A percentile compares a stretch with the other conserved stretches of the same genome.
Evolutionary conservation across 1,140 invertebrate species (phyloP).

Genomic region (Neodiprion lecontei): DNA sequence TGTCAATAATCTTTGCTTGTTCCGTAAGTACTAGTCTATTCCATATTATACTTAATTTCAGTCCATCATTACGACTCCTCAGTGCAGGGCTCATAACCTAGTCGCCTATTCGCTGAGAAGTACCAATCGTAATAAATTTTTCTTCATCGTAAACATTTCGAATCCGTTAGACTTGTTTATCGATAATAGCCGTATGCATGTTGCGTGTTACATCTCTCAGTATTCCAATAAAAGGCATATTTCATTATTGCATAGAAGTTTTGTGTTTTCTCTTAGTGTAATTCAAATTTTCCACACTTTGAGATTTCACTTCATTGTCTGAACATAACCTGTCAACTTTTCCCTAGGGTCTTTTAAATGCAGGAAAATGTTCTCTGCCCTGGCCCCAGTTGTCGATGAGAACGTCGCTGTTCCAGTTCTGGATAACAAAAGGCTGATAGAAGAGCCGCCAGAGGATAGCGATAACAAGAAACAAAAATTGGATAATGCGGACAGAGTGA

Average conservation of each 20-base stretch:
- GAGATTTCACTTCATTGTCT: too few relatives aligned
- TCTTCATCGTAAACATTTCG: too few relatives aligned
- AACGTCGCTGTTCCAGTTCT: slow-evolving; percentile 19
- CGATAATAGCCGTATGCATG: too few relatives aligned
- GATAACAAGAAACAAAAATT: slow-evolving; percentile 45
- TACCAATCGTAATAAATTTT: background rate
- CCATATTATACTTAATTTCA: background rate
- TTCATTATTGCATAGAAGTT: too few relatives aligned
- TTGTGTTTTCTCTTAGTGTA: too few relatives aligned
- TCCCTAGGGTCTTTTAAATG: slow-evolving; percentile 31
- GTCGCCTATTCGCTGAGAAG: background rate
- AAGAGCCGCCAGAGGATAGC: slow-evolving; percentile 34
- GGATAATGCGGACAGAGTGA: slow-evolving; percentile 69
- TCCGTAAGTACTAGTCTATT: background rate
- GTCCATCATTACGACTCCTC: background rate
- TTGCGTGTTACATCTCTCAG: too few relatives aligned
- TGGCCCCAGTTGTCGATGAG: slow-evolving; percentile 21
- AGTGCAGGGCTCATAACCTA: background rate
- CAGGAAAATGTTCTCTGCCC: slow-evolving; percentile 34
- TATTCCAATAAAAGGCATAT: too few relatives aligned
- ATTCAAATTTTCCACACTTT: too few relatives aligned
- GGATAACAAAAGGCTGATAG: slow-evolving; percentile 38
- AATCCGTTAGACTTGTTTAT: too few relatives aligned
- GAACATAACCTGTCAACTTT: slow-evolving; percentile 4
- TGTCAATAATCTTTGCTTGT: background rate